Base-by-base conservation (phyloP, 2,888 invertebrate species). In the Tenthredo distinguenda region DNA sequence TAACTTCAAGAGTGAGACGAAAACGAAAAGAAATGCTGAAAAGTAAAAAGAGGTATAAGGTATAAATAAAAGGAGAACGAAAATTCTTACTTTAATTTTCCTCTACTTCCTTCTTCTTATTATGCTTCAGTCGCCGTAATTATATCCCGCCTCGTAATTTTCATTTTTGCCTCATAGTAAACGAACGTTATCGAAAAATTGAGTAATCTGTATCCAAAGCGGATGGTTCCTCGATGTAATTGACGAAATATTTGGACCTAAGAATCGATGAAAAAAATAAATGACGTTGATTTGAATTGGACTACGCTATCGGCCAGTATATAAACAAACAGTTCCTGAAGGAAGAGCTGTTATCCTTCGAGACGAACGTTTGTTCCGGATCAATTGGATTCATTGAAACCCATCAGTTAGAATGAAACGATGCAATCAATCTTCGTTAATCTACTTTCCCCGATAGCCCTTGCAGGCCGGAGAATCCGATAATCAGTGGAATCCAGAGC, bases 401-500 rank as follows among this genome's bases (percentile, higher is more conserved):
- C 55, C n/a, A 58, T 79, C 79, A 21, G 79, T 79, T 62, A 40
- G 62, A n/a, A 58, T 9, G 79, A 79, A 79, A 37, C 58, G 79
- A 79, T 79, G n/a, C 79, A 40, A 79, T 79, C 79, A 79, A 79
- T 79, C 79, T 79, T 79, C 79, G 79, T 79, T 79, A 79, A 79
- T 79, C 79, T 79, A 79, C 79, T 79, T 58, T 79, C 79, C 79
- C 58, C 10, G 58, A 31, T 47, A 50, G 4, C 76, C 37, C 21
- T 3, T 7, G 43, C 37, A 6, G n/a, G 21, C 72, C 37, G 15
- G 72, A 43, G 47, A 62, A 37, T 31, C 62, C 72, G 43, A 74
- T 34, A 43, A 21, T 50, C 76, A 77, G 50, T 31, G 18, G 6
- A 50, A 40, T 18, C 18, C 47, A 10, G 37, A n/a, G n/a, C 40